Conservation (phyloP, 2,113 vertebrate genomes). For the Ammospiza caudacuta region DNA sequence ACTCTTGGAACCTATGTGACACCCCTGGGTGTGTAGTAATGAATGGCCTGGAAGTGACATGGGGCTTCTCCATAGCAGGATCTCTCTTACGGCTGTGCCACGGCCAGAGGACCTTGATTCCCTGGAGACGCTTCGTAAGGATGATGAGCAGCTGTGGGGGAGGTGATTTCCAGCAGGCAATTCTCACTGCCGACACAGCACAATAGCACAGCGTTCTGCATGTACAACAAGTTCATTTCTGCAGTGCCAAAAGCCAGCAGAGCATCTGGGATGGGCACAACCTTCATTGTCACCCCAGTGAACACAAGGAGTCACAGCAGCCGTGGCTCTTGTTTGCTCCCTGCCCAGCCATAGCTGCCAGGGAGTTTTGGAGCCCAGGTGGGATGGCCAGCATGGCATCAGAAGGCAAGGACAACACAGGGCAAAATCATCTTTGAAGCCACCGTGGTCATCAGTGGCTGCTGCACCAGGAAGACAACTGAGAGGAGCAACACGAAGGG, state of each 20-base stretch:
- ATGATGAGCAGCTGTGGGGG: no score
- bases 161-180: background rate
- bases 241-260: background rate
- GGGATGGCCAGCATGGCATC: background rate
- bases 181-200: no score
- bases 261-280: background rate
- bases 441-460: background rate
- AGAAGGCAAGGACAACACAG: background rate
- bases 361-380: background rate
- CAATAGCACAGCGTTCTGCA: no score
- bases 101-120: no score
- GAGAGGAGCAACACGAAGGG: background rate
- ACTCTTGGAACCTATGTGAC: no score
- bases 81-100: no score
- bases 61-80: no score
- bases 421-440: background rate
- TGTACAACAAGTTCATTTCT: no score
- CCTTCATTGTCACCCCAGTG: no score
- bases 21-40: no score
- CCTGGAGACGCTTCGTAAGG: no score
- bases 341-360: background rate
- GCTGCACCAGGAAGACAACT: background rate
- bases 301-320: background rate
- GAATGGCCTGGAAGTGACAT: no score
- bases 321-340: fast-evolving